phyloP scores from a whole-genome alignment of 1,140 invertebrate species.

The Chrysoperla carnea region DNA sequence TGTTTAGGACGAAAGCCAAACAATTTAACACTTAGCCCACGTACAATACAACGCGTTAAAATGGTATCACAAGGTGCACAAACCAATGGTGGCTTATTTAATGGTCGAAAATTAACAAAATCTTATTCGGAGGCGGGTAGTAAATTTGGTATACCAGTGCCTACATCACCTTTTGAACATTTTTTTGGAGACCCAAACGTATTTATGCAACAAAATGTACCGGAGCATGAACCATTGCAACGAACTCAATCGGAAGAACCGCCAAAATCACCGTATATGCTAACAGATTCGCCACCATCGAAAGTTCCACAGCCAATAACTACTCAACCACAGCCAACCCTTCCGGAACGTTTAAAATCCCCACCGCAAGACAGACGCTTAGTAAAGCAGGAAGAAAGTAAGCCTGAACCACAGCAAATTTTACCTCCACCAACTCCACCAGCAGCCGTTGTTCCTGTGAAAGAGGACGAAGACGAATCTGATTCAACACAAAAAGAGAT shows the following conservation, averaged over 20 bases:
- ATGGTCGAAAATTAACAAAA: constrained; percentile 56
- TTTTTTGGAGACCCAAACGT: neutral
- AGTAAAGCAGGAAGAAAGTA: constrained; percentile 10
- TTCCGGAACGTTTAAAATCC: constrained; percentile 5
- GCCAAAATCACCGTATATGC: constrained; percentile 46
- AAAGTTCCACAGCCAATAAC: too few relatives aligned
- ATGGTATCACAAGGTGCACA: constrained; percentile 80
- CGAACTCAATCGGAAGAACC: constrained; percentile 70
- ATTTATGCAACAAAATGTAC: constrained; percentile 5
- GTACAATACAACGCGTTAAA: constrained; percentile 32
- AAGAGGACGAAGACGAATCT: constrained; percentile 19
- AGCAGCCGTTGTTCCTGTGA: constrained; percentile 12
- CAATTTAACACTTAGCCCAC: constrained; percentile 57
- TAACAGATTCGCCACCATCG: constrained; percentile 21
- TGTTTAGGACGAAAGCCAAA: constrained; percentile 50
- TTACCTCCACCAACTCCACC: constrained; percentile 19
- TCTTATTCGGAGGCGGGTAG: constrained; percentile 64
- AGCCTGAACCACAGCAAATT: constrained; percentile 18
- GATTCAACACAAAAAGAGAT: constrained; percentile 54
- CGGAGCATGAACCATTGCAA: constrained; percentile 55
- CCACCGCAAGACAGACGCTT: constrained; percentile 11
- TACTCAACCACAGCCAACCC: constrained; percentile 6
- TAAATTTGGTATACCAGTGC: constrained; percentile 25
- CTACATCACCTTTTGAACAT: constrained; percentile 13
- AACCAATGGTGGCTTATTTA: constrained; percentile 51